Evolutionary conservation across 2,113 vertebrate species (phyloP).

Genomic region (Fregata magnificens): DNA sequence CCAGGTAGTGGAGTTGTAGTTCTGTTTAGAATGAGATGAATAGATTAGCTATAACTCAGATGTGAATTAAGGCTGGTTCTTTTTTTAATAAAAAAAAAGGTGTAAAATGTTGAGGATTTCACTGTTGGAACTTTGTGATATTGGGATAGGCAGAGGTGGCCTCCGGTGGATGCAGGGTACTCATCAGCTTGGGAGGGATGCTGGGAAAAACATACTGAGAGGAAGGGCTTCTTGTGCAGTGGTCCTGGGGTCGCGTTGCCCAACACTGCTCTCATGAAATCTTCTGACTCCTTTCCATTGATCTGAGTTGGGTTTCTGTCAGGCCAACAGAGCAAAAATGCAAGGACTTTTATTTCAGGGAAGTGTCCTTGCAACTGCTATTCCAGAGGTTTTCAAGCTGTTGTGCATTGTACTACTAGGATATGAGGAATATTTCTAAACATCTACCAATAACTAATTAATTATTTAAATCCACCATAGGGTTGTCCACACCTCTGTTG

Average conservation of each 20-base stretch:
- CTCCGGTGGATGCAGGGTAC: not conserved
- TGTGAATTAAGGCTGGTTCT: not conserved
- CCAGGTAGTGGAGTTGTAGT: not conserved
- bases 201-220: not conserved
- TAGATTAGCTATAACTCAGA: not conserved
- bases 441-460: not conserved
- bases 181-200: not conserved
- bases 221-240: not conserved
- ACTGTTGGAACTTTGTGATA: not conserved
- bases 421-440: not conserved
- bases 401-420: not conserved
- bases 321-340: not conserved
- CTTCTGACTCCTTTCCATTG: not conserved
- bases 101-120: not conserved
- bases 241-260: not conserved
- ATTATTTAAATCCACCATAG: not conserved
- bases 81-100: not conserved
- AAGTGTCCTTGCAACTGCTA: not conserved
- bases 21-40: not conserved
- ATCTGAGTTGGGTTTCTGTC: not conserved
- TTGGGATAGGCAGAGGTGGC: not conserved
- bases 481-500: not conserved
- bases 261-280: accelerated
- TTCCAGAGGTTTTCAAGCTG: not conserved
- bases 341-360: not conserved